phyloP scores from a whole-genome alignment of 2,113 vertebrate species.

The Notothenia coriiceps region DNA sequence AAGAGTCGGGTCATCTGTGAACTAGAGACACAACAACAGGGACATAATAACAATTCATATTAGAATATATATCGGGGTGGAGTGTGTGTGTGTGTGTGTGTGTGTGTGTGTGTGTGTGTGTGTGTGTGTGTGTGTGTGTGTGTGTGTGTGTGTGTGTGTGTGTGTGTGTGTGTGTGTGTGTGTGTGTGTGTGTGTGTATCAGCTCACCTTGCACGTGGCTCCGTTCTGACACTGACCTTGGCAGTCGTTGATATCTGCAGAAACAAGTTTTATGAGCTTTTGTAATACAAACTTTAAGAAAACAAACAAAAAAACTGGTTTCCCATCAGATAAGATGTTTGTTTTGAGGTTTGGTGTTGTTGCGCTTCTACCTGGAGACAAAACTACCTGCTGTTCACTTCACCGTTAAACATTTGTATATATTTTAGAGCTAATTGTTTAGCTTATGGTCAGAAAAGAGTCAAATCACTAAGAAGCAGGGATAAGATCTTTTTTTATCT shows the following conservation, averaged over 20 bases:
- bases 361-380: background rate
- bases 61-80: background rate
- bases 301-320: background rate
- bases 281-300: background rate
- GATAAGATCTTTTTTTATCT: background rate
- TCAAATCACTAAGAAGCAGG: too few species aligned
- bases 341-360: background rate
- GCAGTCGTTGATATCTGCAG: slow-evolving; percentile 92
- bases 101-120: background rate
- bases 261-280: background rate
- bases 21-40: slow-evolving; percentile 78
- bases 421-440: background rate
- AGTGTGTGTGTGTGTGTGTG: too few species aligned
- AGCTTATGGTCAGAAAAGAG: too few species aligned
- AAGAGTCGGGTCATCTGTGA: slow-evolving; percentile 96
- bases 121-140: slow-evolving; percentile 1
- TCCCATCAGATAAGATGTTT: background rate
- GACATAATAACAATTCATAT: background rate
- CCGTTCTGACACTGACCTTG: slow-evolving; percentile 92
- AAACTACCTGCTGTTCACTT: background rate
- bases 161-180: slow-evolving; percentile 28
- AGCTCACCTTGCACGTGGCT: slow-evolving; percentile 88
- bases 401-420: background rate
- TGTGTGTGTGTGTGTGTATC: background rate
- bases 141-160: slow-evolving; percentile 26